Evolutionary conservation across 2,797 vertebrate genomes (phyloP).

Genomic region (Sebastes aleutianus): DNA sequence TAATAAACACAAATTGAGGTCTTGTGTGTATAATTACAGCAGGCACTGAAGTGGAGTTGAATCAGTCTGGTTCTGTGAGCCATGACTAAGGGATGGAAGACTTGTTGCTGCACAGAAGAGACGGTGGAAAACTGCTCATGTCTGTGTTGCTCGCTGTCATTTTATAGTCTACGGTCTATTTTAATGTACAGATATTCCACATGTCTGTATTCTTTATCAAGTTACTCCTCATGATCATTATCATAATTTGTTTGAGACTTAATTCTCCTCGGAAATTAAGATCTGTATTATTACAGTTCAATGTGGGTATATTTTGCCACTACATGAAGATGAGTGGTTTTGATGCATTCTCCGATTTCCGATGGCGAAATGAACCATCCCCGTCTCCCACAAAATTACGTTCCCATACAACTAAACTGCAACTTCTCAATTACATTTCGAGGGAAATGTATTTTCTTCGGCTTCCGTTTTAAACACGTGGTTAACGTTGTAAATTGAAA

Average conservation of each 20-base stretch:
- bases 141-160: background rate
- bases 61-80: constrained; percentile 51
- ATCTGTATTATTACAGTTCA: background rate
- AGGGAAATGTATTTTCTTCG: too few relatives aligned
- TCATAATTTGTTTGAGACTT: background rate
- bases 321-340: background rate
- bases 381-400: too few relatives aligned
- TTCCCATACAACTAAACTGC: too few relatives aligned
- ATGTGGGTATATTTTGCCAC: background rate
- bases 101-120: constrained; percentile 11
- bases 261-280: background rate
- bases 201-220: background rate
- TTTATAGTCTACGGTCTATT: background rate
- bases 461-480: too few relatives aligned
- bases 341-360: background rate
- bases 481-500: too few relatives aligned
- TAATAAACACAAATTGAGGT: constrained; percentile 71
- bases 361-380: background rate
- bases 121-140: background rate
- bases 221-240: background rate
- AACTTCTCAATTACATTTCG: too few relatives aligned
- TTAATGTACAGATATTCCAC: background rate
- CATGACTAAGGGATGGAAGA: constrained; percentile 38
- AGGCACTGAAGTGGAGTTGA: constrained; percentile 59
- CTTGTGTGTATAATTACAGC: constrained; percentile 62